phyloP scores from a whole-genome alignment of 2,888 invertebrate genomes.

The Chloroclystis v-ata region DNA sequence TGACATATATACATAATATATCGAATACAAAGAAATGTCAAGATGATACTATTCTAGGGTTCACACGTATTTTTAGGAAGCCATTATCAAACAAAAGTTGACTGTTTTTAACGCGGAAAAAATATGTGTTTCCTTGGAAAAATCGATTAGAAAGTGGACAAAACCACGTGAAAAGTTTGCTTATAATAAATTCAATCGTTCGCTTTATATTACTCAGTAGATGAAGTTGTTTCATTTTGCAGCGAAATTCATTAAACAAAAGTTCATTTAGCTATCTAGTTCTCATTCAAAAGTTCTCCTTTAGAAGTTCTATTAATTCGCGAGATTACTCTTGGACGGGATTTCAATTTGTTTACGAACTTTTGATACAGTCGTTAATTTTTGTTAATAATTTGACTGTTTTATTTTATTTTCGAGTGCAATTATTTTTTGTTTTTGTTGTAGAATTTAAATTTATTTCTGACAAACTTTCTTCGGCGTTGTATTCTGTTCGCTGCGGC shows the following conservation, averaged over 20 bases:
- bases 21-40: too few relatives aligned
- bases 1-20: too few relatives aligned
- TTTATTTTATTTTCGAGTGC: not conserved
- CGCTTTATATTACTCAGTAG: not conserved
- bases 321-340: not conserved
- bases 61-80: too few relatives aligned
- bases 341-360: not conserved
- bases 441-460: too few relatives aligned
- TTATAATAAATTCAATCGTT: not conserved
- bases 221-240: not conserved
- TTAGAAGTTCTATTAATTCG: constrained; percentile 9
- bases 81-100: too few relatives aligned
- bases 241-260: not conserved
- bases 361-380: not conserved
- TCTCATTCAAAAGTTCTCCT: not conserved
- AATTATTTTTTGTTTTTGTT: not conserved
- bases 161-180: too few relatives aligned
- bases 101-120: too few relatives aligned
- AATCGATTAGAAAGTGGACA: too few relatives aligned
- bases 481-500: too few relatives aligned
- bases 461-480: too few relatives aligned
- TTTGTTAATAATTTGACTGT: not conserved
- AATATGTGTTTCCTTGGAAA: too few relatives aligned
- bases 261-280: not conserved
- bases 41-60: too few relatives aligned